Conservation (phyloP, 2,888 invertebrate genomes). For the Frankliniella intonsa region DNA sequence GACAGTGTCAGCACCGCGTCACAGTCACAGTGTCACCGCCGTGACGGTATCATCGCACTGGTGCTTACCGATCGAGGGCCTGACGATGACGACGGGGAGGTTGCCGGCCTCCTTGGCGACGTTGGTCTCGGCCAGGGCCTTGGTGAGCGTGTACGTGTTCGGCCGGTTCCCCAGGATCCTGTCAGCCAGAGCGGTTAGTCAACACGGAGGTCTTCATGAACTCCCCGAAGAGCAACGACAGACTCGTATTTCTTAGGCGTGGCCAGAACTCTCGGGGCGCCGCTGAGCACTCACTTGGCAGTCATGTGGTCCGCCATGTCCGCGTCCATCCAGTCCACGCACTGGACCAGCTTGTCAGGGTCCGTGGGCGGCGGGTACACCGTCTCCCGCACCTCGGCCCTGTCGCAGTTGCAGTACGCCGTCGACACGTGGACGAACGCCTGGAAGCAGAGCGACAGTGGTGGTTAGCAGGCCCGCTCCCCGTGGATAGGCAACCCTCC, state of each 20-base stretch:
- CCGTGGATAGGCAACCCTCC: background rate
- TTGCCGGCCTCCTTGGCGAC: constrained; percentile 49
- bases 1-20: too few relatives aligned
- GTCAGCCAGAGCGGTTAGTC: background rate
- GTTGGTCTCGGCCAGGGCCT: constrained; percentile 55
- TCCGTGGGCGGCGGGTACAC: constrained; percentile 48
- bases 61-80: constrained; percentile 53
- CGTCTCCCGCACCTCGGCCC: constrained; percentile 50
- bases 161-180: constrained; percentile 48
- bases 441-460: constrained; percentile 42
- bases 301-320: constrained; percentile 46
- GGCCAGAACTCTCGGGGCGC: background rate
- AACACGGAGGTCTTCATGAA: background rate
- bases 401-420: constrained; percentile 67
- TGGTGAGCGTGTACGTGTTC: constrained; percentile 59
- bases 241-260: background rate
- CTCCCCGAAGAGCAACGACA: background rate
- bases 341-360: constrained; percentile 45
- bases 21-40: too few relatives aligned
- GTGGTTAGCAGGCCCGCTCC: background rate
- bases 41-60: too few relatives aligned
- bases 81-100: constrained; percentile 54
- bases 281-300: constrained; percentile 43
- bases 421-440: constrained; percentile 65
- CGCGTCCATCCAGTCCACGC: constrained; percentile 47